Conservation (phyloP, 2,888 invertebrate genomes). For the Cotesia congregata region DNA sequence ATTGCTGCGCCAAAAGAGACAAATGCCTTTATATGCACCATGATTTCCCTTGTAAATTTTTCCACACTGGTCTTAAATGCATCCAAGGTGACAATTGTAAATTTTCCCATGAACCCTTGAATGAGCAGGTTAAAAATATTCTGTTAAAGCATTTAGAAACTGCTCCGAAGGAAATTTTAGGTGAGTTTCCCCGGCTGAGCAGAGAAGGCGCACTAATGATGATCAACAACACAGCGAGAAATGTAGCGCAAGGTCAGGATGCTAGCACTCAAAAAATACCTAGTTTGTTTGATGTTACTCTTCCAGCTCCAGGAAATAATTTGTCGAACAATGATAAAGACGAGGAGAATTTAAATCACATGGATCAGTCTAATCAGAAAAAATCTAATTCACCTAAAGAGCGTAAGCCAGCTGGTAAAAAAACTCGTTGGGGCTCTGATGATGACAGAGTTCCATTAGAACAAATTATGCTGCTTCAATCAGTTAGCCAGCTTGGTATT, state of each 20-base stretch:
- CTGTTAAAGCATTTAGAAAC: slow-evolving; percentile 85
- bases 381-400: slow-evolving; percentile 54
- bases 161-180: slow-evolving; percentile 90
- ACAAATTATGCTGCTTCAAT: slow-evolving; percentile 66
- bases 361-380: slow-evolving; percentile 49
- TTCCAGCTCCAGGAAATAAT: slow-evolving; percentile 56
- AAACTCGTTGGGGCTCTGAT: slow-evolving; percentile 68
- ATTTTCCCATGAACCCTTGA: slow-evolving; percentile 93
- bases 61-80: slow-evolving; percentile 92
- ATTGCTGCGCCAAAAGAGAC: slow-evolving; percentile 94
- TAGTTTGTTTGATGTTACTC: slow-evolving; percentile 69
- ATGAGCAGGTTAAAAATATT: slow-evolving; percentile 76
- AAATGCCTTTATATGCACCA: slow-evolving; percentile 97
- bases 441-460: slow-evolving; percentile 67
- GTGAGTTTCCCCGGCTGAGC: slow-evolving; percentile 88
- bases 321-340: slow-evolving; percentile 54
- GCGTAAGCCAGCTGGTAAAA: slow-evolving; percentile 65
- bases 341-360: slow-evolving; percentile 53
- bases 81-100: slow-evolving; percentile 87
- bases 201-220: slow-evolving; percentile 81
- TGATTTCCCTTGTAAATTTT: slow-evolving; percentile 98
- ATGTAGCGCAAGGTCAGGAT: slow-evolving; percentile 60
- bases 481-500: slow-evolving; percentile 64
- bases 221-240: slow-evolving; percentile 67
- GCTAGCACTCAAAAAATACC: slow-evolving; percentile 65